phyloP scores from a whole-genome alignment of 1,140 invertebrate genomes.

The Microvelia longipes region DNA sequence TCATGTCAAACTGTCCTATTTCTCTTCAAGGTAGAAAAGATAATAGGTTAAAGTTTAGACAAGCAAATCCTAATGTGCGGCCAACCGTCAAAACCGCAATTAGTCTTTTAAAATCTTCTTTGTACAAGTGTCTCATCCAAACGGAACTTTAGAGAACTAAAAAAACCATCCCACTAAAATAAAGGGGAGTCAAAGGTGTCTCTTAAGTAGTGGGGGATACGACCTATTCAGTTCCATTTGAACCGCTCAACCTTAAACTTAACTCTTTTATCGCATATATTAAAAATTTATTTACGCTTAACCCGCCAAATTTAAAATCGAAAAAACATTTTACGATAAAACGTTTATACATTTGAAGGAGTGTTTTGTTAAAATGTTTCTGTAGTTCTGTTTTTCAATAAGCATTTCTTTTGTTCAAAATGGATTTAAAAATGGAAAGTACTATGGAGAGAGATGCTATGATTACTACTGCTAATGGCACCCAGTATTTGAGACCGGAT shows the following conservation, averaged over 20 bases:
- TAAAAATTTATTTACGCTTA: neutral
- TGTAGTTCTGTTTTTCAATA: neutral
- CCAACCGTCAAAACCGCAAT: no score
- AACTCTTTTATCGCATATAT: neutral
- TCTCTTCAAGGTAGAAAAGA: no score
- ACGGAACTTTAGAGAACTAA: neutral
- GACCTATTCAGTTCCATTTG: neutral
- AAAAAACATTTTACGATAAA: neutral
- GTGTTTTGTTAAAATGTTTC: neutral
- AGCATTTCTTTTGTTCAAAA: neutral
- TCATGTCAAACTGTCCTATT: no score
- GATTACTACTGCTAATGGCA: constrained; percentile 26
- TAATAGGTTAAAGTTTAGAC: no score
- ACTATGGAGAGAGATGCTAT: neutral
- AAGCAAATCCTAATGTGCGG: no score
- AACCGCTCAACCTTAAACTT: neutral
- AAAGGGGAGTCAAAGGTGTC: no score
- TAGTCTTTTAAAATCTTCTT: neutral
- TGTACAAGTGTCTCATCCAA: neutral
- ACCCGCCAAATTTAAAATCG: neutral
- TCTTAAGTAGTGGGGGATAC: neutral
- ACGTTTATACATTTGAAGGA: neutral
- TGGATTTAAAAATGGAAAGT: neutral
- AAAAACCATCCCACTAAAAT: neutral
- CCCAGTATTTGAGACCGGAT: constrained; percentile 81